Percentiles rank a stretch among this genome's conserved stretches.
These are phyloP conservation scores for Oscheius sp. DNA, from an alignment of 2,888 invertebrate genomes.

Conservation along the genomic window DNA sequence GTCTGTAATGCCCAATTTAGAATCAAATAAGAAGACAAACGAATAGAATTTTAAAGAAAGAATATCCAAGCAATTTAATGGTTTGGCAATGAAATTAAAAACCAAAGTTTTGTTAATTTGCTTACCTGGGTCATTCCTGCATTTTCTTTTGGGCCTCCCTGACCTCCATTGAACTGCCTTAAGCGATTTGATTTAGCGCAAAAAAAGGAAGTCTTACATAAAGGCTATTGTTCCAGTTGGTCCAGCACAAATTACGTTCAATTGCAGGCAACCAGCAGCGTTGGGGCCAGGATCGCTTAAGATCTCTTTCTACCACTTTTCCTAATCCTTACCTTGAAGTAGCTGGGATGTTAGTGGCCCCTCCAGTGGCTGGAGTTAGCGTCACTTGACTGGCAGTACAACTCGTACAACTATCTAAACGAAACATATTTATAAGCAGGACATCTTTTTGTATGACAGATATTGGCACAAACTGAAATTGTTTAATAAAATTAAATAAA, in stretches of 20 bases:
- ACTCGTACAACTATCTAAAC: background rate
- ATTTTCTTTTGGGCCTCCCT: slow-evolving; percentile 10
- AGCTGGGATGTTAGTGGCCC: background rate
- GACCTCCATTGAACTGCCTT: background rate
- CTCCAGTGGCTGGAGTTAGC: background rate
- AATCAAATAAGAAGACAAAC: too few relatives aligned
- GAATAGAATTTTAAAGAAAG: background rate
- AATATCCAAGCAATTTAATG: too few relatives aligned
- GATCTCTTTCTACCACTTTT: background rate
- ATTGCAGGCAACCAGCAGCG: background rate
- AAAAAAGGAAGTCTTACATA: too few relatives aligned
- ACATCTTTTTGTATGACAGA: too few relatives aligned
- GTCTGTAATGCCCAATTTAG: too few relatives aligned
- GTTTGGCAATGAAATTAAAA: too few relatives aligned
- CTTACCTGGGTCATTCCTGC: background rate
- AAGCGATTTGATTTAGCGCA: too few relatives aligned
- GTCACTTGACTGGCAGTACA: background rate
- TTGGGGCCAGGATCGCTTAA: background rate
- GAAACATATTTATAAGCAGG: background rate
- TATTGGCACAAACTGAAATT: too few relatives aligned
- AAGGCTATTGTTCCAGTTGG: background rate
- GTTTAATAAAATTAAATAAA: background rate
- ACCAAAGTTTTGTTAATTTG: too few relatives aligned
- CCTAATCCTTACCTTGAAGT: background rate
- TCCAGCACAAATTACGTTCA: background rate